These are phyloP conservation scores for Acleris holmiana DNA, from an alignment of 2,888 invertebrate genomes.

Conservation along the genomic window DNA sequence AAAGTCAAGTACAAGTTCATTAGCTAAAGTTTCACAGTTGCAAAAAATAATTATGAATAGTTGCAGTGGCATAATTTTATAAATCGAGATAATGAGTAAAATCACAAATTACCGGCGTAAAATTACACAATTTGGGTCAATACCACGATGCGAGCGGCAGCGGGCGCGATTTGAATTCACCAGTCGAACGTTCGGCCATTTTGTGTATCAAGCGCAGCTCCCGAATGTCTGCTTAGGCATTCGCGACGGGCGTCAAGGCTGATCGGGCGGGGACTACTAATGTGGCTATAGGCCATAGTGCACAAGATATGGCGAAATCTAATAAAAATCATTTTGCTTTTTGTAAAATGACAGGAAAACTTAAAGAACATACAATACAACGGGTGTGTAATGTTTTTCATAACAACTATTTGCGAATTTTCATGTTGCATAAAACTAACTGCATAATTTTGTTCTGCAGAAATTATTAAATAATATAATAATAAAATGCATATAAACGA, in stretches of 20 bases:
- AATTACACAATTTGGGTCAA: conserved; percentile 75
- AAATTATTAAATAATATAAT: no score
- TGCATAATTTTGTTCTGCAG: no score
- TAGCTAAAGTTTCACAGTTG: no score
- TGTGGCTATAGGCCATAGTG: conserved; percentile 40
- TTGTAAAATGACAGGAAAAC: no score
- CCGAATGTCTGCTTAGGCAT: conserved; percentile 72
- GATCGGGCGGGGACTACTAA: conserved; percentile 65
- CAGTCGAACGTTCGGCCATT: conserved; percentile 16
- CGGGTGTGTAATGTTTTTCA: no score
- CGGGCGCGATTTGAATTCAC: conserved; percentile 54
- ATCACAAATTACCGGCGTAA: conserved; percentile 46
- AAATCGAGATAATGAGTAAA: background rate
- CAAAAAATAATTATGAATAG: background rate
- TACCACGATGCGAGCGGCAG: conserved; percentile 56
- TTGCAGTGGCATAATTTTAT: background rate
- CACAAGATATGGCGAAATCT: conserved; percentile 29
- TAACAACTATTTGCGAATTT: no score
- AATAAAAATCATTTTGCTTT: no score
- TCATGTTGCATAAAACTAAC: no score
- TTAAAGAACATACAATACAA: no score
- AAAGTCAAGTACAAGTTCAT: no score
- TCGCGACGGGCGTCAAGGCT: conserved; percentile 68
- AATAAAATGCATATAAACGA: no score
- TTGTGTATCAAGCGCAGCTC: conserved; percentile 42